phyloP scores from a whole-genome alignment of 1,140 invertebrate genomes.

The Marisa cornuarietis region DNA sequence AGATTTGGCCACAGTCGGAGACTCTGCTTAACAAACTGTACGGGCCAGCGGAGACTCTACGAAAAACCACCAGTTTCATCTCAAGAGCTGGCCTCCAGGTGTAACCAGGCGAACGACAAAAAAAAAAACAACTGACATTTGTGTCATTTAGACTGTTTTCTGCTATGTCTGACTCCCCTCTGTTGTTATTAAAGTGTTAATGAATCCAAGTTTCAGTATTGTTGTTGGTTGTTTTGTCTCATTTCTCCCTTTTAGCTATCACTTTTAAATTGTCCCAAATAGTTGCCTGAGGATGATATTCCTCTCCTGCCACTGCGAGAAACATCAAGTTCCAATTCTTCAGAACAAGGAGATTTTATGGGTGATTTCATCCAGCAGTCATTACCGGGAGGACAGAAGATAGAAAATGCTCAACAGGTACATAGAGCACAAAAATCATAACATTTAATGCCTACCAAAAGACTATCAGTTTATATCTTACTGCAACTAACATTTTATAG shows the following conservation, averaged over 20 bases:
- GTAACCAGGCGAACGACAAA: too few species aligned
- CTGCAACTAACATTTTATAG: too few species aligned
- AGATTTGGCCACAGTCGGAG: too few species aligned
- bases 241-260: not conserved
- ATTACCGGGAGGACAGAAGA: slow-evolving; percentile 51
- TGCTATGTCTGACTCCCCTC: not conserved
- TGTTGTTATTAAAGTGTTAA: not conserved
- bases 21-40: too few species aligned
- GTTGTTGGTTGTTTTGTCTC: not conserved
- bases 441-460: too few species aligned
- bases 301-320: slow-evolving; percentile 21
- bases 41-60: too few species aligned
- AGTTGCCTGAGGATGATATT: slow-evolving; percentile 61
- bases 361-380: slow-evolving; percentile 30
- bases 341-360: slow-evolving; percentile 3
- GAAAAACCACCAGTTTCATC: too few species aligned
- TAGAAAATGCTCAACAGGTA: slow-evolving; percentile 68
- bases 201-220: not conserved
- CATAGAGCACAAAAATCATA: too few species aligned
- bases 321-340: not conserved
- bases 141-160: too few species aligned
- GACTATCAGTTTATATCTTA: too few species aligned
- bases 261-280: not conserved
- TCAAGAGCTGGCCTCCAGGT: too few species aligned
- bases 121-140: too few species aligned